Evolutionary conservation across 2,888 invertebrate genomes (phyloP).

Genomic region (Aricia artaxerxes): DNA sequence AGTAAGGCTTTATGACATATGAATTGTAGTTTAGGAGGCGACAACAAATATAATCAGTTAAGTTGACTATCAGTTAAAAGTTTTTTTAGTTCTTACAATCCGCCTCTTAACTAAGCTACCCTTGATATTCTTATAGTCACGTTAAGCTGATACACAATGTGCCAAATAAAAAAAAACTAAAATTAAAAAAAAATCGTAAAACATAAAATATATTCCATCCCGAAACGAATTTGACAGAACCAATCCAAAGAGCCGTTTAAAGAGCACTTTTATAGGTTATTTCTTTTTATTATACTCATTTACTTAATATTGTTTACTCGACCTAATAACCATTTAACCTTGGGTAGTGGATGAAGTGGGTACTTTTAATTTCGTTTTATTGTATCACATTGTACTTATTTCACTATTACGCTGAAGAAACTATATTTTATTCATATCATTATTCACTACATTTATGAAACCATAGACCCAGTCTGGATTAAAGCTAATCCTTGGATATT

Average conservation of each 20-base stretch:
- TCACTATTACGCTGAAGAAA: not conserved
- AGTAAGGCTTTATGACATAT: constrained; percentile 15
- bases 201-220: constrained; percentile 7
- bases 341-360: constrained; percentile 63
- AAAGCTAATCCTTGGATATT: not conserved
- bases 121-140: constrained; percentile 24
- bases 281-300: constrained; percentile 14
- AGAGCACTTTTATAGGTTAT: not conserved
- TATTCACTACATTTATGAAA: not conserved
- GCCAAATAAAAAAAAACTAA: constrained; percentile 31
- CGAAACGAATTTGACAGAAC: not conserved
- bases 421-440: not conserved
- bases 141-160: constrained; percentile 24
- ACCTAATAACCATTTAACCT: constrained; percentile 63
- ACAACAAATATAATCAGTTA: constrained; percentile 7
- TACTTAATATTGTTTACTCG: constrained; percentile 47
- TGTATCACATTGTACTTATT: not conserved
- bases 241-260: constrained; percentile 17
- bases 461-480: not conserved
- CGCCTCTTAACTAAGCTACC: constrained; percentile 11
- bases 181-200: constrained; percentile 14
- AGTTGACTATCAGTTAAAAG: not conserved
- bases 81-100: not conserved
- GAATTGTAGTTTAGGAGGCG: constrained; percentile 13
- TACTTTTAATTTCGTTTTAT: constrained; percentile 36